Percentiles rank a stretch among this genome's conserved stretches.
Conservation (phyloP, 2,113 vertebrate species). For the Euleptes europaea region DNA sequence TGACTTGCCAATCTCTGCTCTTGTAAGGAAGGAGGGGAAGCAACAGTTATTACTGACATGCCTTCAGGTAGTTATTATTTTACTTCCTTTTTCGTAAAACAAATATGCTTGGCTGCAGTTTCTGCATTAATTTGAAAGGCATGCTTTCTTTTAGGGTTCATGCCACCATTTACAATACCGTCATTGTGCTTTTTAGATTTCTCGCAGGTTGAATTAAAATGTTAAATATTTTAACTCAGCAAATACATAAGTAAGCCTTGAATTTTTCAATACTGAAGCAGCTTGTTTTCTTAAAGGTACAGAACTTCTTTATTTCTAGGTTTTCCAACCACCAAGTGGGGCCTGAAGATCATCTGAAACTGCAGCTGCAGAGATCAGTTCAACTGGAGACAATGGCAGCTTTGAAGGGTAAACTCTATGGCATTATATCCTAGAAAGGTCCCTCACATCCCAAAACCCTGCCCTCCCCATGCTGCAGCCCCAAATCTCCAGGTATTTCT, state of each 20-base stretch:
- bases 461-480: no score
- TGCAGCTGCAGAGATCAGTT: no score
- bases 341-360: no score
- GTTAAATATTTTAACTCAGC: slow-evolving; percentile 15
- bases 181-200: slow-evolving; percentile 45
- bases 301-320: neutral
- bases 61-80: slow-evolving; percentile 55
- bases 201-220: slow-evolving; percentile 18
- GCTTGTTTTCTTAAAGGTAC: neutral
- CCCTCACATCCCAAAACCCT: no score
- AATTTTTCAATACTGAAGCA: neutral
- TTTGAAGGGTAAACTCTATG: no score
- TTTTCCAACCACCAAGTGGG: no score
- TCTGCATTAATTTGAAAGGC: slow-evolving; percentile 52
- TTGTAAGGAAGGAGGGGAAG: slow-evolving; percentile 52
- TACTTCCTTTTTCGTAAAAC: slow-evolving; percentile 52
- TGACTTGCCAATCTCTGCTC: slow-evolving; percentile 58
- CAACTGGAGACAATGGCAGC: no score
- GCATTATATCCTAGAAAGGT: no score
- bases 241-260: neutral
- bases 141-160: slow-evolving; percentile 60
- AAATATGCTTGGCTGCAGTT: slow-evolving; percentile 56
- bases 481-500: no score
- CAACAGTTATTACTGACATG: slow-evolving; percentile 61
- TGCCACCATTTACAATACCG: slow-evolving; percentile 56